These are phyloP conservation scores for Elanoides forficatus DNA, from an alignment of 2,113 vertebrate species.

Conservation along the genomic window DNA sequence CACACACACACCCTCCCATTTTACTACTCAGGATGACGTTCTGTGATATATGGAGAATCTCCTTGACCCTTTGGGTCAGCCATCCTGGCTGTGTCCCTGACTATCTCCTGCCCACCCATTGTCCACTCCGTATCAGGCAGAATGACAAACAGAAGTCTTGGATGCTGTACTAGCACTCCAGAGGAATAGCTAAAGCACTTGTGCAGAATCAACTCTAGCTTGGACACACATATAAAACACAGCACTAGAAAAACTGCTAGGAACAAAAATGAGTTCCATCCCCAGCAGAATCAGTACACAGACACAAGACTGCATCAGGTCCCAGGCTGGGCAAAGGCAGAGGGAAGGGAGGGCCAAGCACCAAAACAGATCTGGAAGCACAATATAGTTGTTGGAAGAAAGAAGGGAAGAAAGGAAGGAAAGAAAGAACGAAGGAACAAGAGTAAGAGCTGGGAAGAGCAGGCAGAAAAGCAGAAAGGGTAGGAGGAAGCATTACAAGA, in stretches of 20 bases:
- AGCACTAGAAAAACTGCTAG: not conserved
- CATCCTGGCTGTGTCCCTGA: not conserved
- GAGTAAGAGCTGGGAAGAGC: fast-evolving
- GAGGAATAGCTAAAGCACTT: not conserved
- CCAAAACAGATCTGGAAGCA: too few relatives aligned
- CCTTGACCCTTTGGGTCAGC: not conserved
- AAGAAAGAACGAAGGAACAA: too few relatives aligned
- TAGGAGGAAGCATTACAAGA: not conserved
- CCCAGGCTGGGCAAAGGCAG: too few relatives aligned
- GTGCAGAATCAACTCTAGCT: too few relatives aligned
- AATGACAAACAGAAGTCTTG: not conserved
- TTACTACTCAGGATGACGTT: too few relatives aligned
- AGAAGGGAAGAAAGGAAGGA: fast-evolving
- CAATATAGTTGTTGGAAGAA: not conserved
- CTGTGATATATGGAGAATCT: too few relatives aligned
- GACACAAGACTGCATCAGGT: fast-evolving
- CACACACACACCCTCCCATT: too few relatives aligned
- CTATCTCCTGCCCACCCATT: not conserved
- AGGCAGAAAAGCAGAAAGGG: too few relatives aligned
- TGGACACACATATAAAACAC: too few relatives aligned
- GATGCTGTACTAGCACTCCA: not conserved
- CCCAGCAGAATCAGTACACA: not conserved
- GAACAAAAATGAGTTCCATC: not conserved
- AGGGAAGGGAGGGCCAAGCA: fast-evolving
- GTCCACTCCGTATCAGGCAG: too few relatives aligned